Conservation (phyloP, 92 coral and sea anemone species). For the Pocillopora meandrina region DNA sequence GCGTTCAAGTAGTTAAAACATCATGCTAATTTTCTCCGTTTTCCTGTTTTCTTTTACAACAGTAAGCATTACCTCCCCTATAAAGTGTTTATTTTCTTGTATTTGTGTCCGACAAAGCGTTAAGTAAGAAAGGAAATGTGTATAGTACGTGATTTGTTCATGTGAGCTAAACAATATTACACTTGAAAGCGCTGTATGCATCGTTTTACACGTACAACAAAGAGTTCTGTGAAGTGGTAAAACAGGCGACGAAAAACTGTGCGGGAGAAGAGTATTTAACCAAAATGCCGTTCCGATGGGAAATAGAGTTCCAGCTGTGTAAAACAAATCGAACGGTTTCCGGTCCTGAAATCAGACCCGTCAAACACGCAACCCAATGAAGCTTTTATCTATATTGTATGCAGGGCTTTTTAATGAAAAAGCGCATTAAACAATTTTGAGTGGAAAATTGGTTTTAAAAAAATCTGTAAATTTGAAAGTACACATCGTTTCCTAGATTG, state of each 20-base stretch:
- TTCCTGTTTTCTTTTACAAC: background rate
- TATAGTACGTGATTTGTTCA: too few species aligned
- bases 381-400: background rate
- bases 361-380: constrained; percentile 15
- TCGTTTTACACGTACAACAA: too few species aligned
- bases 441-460: background rate
- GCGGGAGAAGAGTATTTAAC: too few species aligned
- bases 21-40: too few species aligned
- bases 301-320: constrained; percentile 29
- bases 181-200: too few species aligned
- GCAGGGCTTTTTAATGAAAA: background rate
- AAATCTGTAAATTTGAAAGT: too few species aligned
- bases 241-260: background rate
- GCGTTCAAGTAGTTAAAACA: too few species aligned
- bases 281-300: constrained; percentile 12
- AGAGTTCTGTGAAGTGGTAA: background rate
- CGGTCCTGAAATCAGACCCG: constrained; percentile 25
- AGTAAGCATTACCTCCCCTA: background rate
- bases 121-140: too few species aligned
- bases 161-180: too few species aligned
- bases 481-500: too few species aligned
- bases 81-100: constrained; percentile 1
- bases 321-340: constrained; percentile 13
- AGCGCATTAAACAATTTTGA: background rate
- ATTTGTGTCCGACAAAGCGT: background rate